Conservation (phyloP, 2,113 vertebrate species). For the Crotalus tigris region DNA sequence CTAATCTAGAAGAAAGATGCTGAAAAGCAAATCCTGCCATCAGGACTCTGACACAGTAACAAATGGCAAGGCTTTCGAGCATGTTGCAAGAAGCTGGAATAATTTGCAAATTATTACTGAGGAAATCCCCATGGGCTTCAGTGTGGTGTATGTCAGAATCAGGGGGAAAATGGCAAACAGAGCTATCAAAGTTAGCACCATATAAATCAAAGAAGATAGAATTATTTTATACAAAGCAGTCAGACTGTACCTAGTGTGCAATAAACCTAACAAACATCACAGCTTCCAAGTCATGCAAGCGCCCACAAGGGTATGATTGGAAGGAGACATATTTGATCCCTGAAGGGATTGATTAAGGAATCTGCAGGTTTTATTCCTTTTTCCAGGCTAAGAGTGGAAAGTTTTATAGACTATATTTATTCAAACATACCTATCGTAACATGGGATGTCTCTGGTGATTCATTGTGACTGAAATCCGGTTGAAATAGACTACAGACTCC, state of each 20-base stretch:
- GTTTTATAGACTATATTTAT: neutral
- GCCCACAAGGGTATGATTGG: constrained; percentile 45
- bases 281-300: constrained; percentile 62
- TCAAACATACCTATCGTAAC: neutral
- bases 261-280: constrained; percentile 57
- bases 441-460: neutral
- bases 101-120: constrained; percentile 60
- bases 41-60: constrained; percentile 49
- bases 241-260: constrained; percentile 54
- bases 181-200: constrained; percentile 50
- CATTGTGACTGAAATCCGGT: neutral
- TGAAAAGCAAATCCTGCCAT: constrained; percentile 34
- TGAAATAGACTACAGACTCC: neutral
- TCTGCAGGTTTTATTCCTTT: constrained; percentile 15
- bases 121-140: constrained; percentile 52
- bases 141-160: constrained; percentile 39
- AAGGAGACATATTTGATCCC: constrained; percentile 35
- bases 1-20: constrained; percentile 45
- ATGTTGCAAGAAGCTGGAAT: constrained; percentile 42
- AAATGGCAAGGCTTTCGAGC: constrained; percentile 41
- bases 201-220: constrained; percentile 62
- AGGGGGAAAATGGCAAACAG: constrained; percentile 37
- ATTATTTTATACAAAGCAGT: constrained; percentile 62
- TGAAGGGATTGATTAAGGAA: constrained; percentile 43
- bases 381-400: fast-evolving